phyloP scores from a whole-genome alignment of 2,797 vertebrate species.

The Setipinna tenuifilis region DNA sequence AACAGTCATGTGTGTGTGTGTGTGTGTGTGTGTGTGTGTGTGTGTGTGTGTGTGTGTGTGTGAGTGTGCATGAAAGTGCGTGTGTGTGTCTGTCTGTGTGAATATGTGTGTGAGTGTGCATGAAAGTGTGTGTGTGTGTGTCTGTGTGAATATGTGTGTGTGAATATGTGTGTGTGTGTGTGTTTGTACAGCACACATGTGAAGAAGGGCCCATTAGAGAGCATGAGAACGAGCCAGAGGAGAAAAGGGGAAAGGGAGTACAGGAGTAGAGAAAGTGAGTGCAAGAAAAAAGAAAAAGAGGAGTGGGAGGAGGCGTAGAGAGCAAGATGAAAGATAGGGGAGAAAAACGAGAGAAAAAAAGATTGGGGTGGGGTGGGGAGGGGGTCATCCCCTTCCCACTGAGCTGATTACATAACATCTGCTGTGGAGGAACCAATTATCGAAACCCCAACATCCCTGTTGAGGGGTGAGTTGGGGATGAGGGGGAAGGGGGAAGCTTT shows the following conservation, averaged over 20 bases:
- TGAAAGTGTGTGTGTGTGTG: neutral
- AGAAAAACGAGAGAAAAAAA: neutral
- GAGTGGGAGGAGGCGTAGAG: neutral
- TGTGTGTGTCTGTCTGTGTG: neutral
- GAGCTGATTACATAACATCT: constrained; percentile 24
- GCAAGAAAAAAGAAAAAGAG: neutral
- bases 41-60: too few species aligned
- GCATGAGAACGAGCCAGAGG: neutral
- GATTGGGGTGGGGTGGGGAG: too few species aligned
- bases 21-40: too few species aligned
- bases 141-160: neutral
- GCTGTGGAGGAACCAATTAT: constrained; percentile 19
- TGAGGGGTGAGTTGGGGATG: neutral
- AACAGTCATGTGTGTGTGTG: too few species aligned
- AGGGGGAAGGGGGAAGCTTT: constrained; percentile 5
- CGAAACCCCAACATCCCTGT: neutral
- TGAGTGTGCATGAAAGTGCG: neutral
- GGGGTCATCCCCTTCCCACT: constrained; percentile 28
- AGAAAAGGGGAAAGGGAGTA: neutral
- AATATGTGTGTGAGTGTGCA: neutral
- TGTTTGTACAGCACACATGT: neutral
- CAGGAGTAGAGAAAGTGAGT: neutral
- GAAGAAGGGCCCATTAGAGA: neutral
- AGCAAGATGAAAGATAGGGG: neutral
- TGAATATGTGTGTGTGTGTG: neutral